A percentile compares a stretch with the other conserved stretches of the same genome.
Conservation (phyloP, 2,113 vertebrate genomes). For the Suncus etruscus region DNA sequence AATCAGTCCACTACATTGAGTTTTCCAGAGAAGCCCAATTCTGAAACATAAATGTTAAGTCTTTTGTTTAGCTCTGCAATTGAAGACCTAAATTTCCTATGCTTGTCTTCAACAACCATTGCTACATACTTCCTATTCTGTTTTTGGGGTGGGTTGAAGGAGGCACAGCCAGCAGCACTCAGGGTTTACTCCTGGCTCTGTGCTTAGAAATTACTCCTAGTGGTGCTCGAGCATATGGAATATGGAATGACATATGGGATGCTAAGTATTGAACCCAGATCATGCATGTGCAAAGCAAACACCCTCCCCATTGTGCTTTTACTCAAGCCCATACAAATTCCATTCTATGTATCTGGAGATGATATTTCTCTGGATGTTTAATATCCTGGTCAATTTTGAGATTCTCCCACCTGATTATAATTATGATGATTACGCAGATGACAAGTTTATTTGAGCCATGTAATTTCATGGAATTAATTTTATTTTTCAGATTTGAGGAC, state of each 20-base stretch:
- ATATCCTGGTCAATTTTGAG: no score
- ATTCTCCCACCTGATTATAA: neutral
- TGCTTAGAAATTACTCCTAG: no score
- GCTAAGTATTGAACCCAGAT: no score
- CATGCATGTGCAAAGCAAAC: no score
- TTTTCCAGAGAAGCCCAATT: neutral
- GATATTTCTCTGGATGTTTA: no score
- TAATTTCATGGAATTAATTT: constrained; percentile 61
- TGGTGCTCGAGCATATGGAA: no score
- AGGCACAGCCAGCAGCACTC: no score
- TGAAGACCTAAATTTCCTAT: neutral
- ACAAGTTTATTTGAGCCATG: constrained; percentile 31
- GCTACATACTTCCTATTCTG: neutral
- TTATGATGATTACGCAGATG: constrained; percentile 50
- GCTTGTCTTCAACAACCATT: neutral
- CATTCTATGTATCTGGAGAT: no score
- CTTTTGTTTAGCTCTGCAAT: neutral
- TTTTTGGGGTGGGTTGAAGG: neutral
- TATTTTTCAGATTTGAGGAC: constrained; percentile 45
- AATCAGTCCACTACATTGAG: neutral
- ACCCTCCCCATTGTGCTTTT: no score
- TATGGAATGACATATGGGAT: no score
- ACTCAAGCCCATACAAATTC: no score
- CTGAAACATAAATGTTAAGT: neutral
- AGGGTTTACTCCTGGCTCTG: no score